Evolutionary conservation across 2,113 vertebrate species (phyloP).

Genomic region (Leptocoma aspasia): DNA sequence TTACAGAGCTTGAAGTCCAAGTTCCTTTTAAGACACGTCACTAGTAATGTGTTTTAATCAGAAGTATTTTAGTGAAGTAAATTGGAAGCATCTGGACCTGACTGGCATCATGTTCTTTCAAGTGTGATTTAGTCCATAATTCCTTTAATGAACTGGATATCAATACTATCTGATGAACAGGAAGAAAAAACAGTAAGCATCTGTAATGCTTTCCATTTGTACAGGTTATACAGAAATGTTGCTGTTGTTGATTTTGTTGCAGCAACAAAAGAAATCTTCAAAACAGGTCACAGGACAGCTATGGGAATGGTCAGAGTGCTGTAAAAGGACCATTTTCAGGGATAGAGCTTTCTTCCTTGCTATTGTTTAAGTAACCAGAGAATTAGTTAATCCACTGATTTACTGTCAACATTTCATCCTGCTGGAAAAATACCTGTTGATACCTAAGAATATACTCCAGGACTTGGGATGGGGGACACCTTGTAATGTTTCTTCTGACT

Average conservation of each 20-base stretch:
- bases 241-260: background rate
- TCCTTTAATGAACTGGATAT: slow-evolving; percentile 4
- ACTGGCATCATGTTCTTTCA: background rate
- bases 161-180: background rate
- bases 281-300: background rate
- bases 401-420: background rate
- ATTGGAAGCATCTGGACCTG: slow-evolving; percentile 43
- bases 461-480: background rate
- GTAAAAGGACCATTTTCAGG: background rate
- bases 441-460: background rate
- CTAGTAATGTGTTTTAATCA: slow-evolving; percentile 35
- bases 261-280: background rate
- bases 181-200: background rate
- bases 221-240: background rate
- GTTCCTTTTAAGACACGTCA: slow-evolving; percentile 46
- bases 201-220: background rate
- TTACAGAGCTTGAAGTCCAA: slow-evolving; percentile 34
- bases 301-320: background rate
- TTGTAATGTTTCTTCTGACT: background rate
- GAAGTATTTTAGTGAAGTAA: slow-evolving; percentile 21
- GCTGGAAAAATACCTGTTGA: background rate
- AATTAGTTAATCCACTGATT: background rate
- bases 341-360: background rate
- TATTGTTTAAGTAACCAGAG: background rate
- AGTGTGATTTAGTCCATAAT: background rate